Conservation (phyloP, 2,797 vertebrate species). For the Enteromius paludinosus region DNA sequence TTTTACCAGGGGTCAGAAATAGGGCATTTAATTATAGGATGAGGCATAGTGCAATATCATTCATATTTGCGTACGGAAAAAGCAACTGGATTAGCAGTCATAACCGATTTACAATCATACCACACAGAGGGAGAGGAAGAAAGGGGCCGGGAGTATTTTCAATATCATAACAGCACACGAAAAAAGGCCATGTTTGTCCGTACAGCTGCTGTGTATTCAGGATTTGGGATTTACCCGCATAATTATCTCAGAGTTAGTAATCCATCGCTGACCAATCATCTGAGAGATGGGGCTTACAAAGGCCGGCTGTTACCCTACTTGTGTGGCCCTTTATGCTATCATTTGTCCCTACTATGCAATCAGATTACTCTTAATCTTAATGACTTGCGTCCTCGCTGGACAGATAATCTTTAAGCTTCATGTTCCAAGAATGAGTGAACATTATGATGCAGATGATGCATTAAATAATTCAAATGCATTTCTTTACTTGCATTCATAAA, state of each 20-base stretch:
- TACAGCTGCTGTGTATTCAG: constrained; percentile 80
- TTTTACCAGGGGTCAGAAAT: constrained; percentile 13
- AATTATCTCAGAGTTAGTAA: constrained; percentile 85
- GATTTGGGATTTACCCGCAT: constrained; percentile 83
- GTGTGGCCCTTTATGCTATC: constrained; percentile 78
- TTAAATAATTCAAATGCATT: constrained; percentile 1
- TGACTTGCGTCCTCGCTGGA: constrained; percentile 79
- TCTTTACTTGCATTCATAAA: constrained; percentile 8
- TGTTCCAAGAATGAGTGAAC: constrained; percentile 68
- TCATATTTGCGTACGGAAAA: constrained; percentile 51
- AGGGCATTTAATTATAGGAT: constrained; percentile 35
- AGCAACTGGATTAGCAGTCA: constrained; percentile 50
- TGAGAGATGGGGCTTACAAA: constrained; percentile 81
- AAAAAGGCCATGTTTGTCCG: constrained; percentile 70
- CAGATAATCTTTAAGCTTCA: constrained; percentile 79
- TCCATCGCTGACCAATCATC: constrained; percentile 82
- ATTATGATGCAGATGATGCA: too few relatives aligned
- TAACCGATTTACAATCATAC: constrained; percentile 43
- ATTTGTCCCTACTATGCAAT: constrained; percentile 80
- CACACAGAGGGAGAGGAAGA: constrained; percentile 31
- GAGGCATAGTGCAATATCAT: constrained; percentile 33
- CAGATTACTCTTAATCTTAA: constrained; percentile 87
- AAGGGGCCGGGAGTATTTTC: constrained; percentile 49
- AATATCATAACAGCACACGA: constrained; percentile 57
- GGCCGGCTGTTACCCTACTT: constrained; percentile 80